A percentile compares a stretch with the other conserved stretches of the same genome.
Evolutionary conservation across 64 coral and sea anemone species (phyloP).

Genomic region (Pocillopora damicornis): DNA sequence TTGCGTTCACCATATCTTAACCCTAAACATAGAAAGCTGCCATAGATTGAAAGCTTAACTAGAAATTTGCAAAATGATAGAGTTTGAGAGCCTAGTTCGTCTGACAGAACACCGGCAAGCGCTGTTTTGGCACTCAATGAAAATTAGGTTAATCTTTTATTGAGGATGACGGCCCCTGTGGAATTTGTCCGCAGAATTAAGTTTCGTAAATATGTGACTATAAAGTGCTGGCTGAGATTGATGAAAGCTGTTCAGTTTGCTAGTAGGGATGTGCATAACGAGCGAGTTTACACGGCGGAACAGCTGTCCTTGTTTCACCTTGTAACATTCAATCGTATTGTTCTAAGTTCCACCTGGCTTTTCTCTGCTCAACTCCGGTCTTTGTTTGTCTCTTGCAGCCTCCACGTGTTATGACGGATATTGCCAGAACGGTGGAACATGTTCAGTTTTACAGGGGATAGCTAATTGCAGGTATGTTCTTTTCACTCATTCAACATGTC

Average conservation of each 20-base stretch:
- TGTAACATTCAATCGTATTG: constrained; percentile 39
- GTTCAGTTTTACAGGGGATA: neutral
- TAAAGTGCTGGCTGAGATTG: neutral
- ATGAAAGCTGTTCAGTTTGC: neutral
- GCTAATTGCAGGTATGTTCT: constrained; percentile 47
- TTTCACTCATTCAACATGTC: neutral
- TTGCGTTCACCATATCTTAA: neutral
- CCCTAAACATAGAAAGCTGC: neutral
- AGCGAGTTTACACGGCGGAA: constrained; percentile 9
- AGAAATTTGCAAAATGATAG: neutral
- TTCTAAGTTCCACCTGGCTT: constrained; percentile 48
- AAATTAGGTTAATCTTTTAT: constrained; percentile 6
- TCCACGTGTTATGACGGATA: constrained; percentile 37
- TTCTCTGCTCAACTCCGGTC: constrained; percentile 27
- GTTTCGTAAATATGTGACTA: constrained; percentile 27
- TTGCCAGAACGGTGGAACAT: constrained; percentile 57
- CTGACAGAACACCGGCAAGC: constrained; percentile 15
- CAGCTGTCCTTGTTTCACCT: constrained; percentile 35
- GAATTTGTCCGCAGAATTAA: constrained; percentile 36
- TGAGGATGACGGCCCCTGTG: neutral
- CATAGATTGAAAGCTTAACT: neutral
- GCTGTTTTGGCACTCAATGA: neutral
- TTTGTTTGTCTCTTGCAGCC: constrained; percentile 43
- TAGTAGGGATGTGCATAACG: neutral
- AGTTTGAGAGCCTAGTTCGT: neutral